Evolutionary conservation across 2,113 vertebrate species (phyloP).

Genomic region (Mellivora capensis): DNA sequence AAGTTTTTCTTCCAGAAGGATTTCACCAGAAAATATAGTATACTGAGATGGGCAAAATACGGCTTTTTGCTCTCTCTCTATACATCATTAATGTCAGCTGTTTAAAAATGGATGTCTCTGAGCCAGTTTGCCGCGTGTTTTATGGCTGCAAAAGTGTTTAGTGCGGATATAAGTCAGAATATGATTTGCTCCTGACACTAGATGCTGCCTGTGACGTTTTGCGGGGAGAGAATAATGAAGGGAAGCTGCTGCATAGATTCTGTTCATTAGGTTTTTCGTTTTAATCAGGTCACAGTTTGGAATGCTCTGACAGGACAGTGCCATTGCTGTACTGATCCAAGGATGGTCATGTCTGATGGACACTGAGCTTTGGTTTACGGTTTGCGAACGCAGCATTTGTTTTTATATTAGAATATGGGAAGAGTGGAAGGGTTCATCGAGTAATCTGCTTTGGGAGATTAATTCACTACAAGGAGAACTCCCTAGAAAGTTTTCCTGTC

Average conservation of each 20-base stretch:
- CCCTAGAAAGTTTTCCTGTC: constrained; percentile 13
- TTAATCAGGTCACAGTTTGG: constrained; percentile 86
- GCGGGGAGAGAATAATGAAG: constrained; percentile 70
- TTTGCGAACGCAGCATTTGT: constrained; percentile 60
- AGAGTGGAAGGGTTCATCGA: neutral
- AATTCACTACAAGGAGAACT: constrained; percentile 56
- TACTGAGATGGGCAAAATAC: constrained; percentile 62
- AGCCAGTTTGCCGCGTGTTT: constrained; percentile 54
- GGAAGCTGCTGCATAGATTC: constrained; percentile 63
- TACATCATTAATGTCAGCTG: constrained; percentile 73
- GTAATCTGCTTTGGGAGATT: constrained; percentile 64
- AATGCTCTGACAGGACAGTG: constrained; percentile 86
- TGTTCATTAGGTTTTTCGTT: constrained; percentile 79
- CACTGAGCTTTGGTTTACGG: constrained; percentile 78
- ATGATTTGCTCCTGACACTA: constrained; percentile 74
- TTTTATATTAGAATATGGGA: constrained; percentile 64
- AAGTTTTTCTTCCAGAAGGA: constrained; percentile 51
- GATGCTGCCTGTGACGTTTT: constrained; percentile 71
- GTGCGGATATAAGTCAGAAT: constrained; percentile 70
- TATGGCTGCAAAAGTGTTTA: constrained; percentile 67
- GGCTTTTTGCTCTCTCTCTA: constrained; percentile 57
- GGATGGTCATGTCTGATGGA: constrained; percentile 87
- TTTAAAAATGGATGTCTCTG: constrained; percentile 74
- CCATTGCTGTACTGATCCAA: constrained; percentile 87
- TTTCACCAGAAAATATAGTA: constrained; percentile 54